Evolutionary conservation across 2,113 vertebrate species (phyloP).

Genomic region (Bambusicola thoracicus): DNA sequence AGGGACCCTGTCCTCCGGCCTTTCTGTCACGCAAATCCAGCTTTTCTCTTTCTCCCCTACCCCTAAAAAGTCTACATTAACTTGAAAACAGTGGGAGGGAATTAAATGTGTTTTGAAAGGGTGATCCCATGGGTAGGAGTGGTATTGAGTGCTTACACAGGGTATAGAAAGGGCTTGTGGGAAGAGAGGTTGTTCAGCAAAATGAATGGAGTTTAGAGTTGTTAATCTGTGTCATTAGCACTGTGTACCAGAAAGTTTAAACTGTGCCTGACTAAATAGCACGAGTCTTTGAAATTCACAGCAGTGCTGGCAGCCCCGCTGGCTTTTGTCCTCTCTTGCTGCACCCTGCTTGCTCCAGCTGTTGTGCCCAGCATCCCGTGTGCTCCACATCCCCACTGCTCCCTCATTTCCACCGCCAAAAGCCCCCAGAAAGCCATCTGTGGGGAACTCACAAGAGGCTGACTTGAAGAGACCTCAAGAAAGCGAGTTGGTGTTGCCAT

Average conservation of each 20-base stretch:
- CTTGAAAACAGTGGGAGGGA: constrained; percentile 11
- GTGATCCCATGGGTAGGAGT: neutral
- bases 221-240: constrained; percentile 3
- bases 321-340: constrained; percentile 48
- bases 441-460: neutral
- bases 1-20: neutral
- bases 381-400: neutral
- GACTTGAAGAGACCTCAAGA: constrained; percentile 36
- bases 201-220: neutral
- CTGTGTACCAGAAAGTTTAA: constrained; percentile 46
- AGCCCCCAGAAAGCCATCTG: constrained; percentile 34
- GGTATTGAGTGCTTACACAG: neutral
- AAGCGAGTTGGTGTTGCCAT: constrained; percentile 2
- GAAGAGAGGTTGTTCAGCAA: constrained; percentile 1
- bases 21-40: neutral
- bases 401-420: neutral
- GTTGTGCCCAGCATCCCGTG: neutral
- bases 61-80: neutral
- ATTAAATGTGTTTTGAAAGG: neutral
- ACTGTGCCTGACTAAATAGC: constrained; percentile 47
- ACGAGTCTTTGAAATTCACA: constrained; percentile 67
- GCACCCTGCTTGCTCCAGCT: constrained; percentile 21
- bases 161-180: neutral
- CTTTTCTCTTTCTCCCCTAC: neutral
- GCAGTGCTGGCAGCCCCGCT: constrained; percentile 45